phyloP scores from a whole-genome alignment of 2,113 vertebrate species.

The Tursiops truncatus region DNA sequence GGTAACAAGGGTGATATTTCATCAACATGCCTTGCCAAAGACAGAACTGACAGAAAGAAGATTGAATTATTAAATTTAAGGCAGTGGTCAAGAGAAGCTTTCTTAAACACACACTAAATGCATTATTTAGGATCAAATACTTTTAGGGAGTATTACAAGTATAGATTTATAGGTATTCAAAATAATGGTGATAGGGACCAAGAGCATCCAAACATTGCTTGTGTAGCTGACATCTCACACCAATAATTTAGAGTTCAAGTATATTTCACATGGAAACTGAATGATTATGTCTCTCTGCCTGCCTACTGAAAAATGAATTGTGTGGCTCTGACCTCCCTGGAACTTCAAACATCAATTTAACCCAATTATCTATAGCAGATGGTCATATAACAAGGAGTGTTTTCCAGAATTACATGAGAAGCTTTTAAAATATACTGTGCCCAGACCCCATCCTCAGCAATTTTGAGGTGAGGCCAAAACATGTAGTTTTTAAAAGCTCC shows the following conservation, averaged over 20 bases:
- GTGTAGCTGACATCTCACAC: background rate
- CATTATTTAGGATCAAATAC: background rate
- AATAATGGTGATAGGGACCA: background rate
- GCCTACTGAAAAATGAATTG: background rate
- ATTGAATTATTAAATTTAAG: background rate
- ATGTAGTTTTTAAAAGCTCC: background rate
- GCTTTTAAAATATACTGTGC: background rate
- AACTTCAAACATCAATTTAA: background rate
- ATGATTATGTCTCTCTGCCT: background rate
- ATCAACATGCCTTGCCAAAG: background rate
- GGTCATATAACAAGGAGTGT: background rate
- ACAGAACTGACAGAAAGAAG: background rate
- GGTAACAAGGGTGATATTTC: background rate
- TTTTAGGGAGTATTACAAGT: background rate
- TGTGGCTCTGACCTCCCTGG: background rate
- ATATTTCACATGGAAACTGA: background rate
- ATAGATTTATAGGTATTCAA: background rate
- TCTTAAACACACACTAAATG: background rate
- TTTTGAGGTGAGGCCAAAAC: background rate
- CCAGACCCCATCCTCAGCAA: background rate
- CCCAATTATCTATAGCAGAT: background rate
- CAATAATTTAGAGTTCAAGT: background rate
- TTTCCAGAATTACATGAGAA: background rate
- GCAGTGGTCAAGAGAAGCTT: background rate
- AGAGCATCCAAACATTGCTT: background rate